These are phyloP conservation scores for Nomada lathburiana DNA, from an alignment of 2,888 invertebrate species.

Conservation along the genomic window DNA sequence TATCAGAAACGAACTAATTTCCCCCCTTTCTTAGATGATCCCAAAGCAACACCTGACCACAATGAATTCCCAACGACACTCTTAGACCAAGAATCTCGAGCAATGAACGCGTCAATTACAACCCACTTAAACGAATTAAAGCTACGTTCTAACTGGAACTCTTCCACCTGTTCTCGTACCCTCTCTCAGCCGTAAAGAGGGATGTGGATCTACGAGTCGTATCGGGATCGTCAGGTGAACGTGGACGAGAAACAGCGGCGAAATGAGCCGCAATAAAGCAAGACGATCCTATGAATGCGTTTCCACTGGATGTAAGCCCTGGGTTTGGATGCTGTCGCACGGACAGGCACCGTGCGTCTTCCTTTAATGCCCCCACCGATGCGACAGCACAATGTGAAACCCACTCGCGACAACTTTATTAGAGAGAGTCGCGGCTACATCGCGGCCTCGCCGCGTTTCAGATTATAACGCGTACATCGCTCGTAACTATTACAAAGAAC, in stretches of 20 bases:
- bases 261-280: slow-evolving; percentile 73
- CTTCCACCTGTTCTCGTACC: neutral
- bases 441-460: slow-evolving; percentile 52
- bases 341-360: slow-evolving; percentile 56
- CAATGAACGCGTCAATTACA: neutral
- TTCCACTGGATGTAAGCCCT: slow-evolving; percentile 65
- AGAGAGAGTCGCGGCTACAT: slow-evolving; percentile 65
- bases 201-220: neutral
- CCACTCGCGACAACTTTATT: slow-evolving; percentile 78
- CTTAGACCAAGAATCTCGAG: neutral
- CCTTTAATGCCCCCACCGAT: slow-evolving; percentile 55
- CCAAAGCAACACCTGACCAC: neutral
- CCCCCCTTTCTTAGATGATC: neutral
- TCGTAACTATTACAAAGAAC: slow-evolving; percentile 47
- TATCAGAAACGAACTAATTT: no score
- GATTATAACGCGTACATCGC: slow-evolving; percentile 55
- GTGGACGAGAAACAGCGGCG: slow-evolving; percentile 22
- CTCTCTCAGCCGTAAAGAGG: neutral
- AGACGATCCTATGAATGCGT: slow-evolving; percentile 75
- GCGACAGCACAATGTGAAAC: slow-evolving; percentile 70
- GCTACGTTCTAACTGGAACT: neutral
- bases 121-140: neutral
- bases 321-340: slow-evolving; percentile 62
- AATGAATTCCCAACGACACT: neutral
- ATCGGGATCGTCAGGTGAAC: neutral